phyloP scores from a whole-genome alignment of 2,113 vertebrate genomes.

The Mus pahari region DNA sequence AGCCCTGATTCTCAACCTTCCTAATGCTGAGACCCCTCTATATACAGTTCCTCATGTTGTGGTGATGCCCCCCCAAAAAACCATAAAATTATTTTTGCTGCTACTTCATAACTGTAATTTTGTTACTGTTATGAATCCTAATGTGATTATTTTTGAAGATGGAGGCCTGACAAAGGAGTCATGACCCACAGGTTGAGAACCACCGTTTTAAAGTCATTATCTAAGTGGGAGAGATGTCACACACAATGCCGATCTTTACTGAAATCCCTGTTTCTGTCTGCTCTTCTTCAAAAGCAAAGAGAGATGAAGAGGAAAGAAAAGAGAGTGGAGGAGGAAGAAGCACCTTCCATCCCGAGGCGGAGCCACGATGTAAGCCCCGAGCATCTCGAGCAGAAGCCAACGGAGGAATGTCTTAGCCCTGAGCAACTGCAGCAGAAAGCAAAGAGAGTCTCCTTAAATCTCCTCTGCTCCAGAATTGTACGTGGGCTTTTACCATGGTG shows the following conservation, averaged over 20 bases:
- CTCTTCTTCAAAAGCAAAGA: slow-evolving; percentile 36
- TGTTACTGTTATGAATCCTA: no score
- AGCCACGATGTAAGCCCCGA: background rate
- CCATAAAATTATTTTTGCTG: no score
- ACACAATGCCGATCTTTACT: background rate
- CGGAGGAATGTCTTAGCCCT: background rate
- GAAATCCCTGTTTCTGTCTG: background rate
- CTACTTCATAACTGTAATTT: no score
- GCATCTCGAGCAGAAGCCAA: background rate
- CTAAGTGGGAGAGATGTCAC: background rate
- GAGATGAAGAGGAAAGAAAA: background rate
- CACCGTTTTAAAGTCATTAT: no score
- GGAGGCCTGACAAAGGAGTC: no score
- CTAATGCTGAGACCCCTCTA: no score
- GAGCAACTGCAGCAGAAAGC: background rate
- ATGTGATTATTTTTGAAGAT: no score
- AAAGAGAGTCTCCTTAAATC: background rate
- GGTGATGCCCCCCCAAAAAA: no score
- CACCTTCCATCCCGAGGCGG: background rate
- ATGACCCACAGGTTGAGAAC: no score
- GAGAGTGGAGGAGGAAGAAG: background rate
- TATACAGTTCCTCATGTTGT: no score
- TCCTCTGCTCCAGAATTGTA: background rate
- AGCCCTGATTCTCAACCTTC: no score
- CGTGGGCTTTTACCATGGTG: background rate